A percentile compares a stretch with the other conserved stretches of the same genome.
These are phyloP conservation scores for Tragulus kanchil DNA, from an alignment of 2,113 vertebrate species.

Conservation along the genomic window DNA sequence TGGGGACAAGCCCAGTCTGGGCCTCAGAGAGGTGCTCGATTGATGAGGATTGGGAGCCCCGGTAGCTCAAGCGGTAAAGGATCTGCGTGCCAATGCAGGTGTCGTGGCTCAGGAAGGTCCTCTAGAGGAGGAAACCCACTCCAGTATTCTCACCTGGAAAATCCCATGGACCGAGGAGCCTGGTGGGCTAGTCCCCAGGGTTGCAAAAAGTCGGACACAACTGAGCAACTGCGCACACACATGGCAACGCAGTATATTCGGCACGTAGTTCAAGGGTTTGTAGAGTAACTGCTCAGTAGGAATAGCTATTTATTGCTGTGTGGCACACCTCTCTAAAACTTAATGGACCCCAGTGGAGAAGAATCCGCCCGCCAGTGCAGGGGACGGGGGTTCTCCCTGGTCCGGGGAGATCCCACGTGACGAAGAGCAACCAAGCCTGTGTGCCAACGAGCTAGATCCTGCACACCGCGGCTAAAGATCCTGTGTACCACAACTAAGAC, in stretches of 20 bases:
- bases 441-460: not conserved
- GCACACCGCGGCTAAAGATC: fast-evolving
- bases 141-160: not conserved
- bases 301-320: too few species aligned
- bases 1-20: not conserved
- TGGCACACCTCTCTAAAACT: not conserved
- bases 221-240: not conserved
- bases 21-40: not conserved
- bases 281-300: not conserved
- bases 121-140: not conserved
- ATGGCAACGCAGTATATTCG: fast-evolving
- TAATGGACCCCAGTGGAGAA: not conserved
- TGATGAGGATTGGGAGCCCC: not conserved
- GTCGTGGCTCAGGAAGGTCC: not conserved
- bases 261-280: not conserved
- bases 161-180: not conserved
- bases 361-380: not conserved
- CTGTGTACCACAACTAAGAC: not conserved
- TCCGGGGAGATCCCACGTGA: not conserved
- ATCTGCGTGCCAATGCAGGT: not conserved
- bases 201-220: not conserved
- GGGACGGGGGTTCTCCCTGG: not conserved
- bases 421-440: not conserved
- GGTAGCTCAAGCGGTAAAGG: not conserved
- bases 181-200: not conserved